Base-by-base conservation (phyloP, 2,113 vertebrate genomes). In the Ornithorhynchus anatinus region DNA sequence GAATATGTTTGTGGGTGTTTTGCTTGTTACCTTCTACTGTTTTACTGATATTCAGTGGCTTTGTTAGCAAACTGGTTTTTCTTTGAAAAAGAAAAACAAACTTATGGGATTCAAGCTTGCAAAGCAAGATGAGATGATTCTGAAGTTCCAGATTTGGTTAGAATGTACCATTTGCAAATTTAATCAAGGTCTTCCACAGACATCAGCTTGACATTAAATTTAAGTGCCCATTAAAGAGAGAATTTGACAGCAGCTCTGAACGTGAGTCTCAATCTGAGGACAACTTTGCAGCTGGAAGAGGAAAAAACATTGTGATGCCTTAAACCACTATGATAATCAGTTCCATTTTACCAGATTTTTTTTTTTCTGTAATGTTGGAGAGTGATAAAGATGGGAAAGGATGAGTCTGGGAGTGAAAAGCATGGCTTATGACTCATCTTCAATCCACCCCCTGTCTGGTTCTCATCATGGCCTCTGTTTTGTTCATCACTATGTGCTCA, bases 301-400 rank as follows among this genome's bases (percentile, higher is more conserved):
- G 9, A 12, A 47, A 42, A 52, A 64, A 61, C 23, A 57, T 63
- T 33, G 17, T 59, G 61, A 80, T 61, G 64, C 80, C 78, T 86
- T 80, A 79, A 85, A 81, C 73, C 75, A 58, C 63, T 45, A 20
- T 82, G 75, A 59, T 88, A 86, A 85, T 87, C 82, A 86, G 67
- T 79, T 80, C 62, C 80, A 72, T 84, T 89, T n/a, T 87, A 72
- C 79, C 84, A 78, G 53, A 65, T 20, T 67, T n/a, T n/a, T 69
- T 61, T 63, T 59, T 52, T n/a, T n/a, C n/a, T 51, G 53, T 45
- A 31, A 59, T 37, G 40, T 45, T 59, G 69, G 44, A 9, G 8
- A 6, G 63, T 56, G 31, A 50, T n/a, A 58, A 37, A 40, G 37
- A 9, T 27, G 42, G 58, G 43, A 39, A 48, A 44, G 47, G 43